Evolutionary conservation across 92 coral and sea anemone species (phyloP).

Genomic region (Heliopora coerulea): DNA sequence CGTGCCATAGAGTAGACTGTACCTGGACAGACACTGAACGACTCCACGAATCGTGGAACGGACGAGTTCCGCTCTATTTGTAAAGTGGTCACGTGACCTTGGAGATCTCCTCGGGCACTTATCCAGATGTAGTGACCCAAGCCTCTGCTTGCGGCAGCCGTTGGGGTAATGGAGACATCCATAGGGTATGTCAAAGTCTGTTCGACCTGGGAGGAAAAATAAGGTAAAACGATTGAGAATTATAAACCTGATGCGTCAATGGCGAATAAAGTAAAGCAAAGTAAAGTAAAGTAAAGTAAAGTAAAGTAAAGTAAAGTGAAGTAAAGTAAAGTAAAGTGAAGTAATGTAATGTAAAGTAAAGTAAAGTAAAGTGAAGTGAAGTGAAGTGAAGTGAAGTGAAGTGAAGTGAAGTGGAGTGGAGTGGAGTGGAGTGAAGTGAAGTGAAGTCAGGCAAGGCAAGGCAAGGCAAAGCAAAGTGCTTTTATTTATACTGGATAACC

Average conservation of each 20-base stretch:
- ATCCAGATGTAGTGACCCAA: slow-evolving; percentile 42
- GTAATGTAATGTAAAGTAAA: too few species aligned
- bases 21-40: slow-evolving; percentile 87
- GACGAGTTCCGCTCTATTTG: slow-evolving; percentile 62
- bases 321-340: too few species aligned
- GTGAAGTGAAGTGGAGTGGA: neutral
- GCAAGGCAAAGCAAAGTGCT: too few species aligned
- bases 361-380: neutral
- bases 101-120: slow-evolving; percentile 80
- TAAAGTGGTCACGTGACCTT: slow-evolving; percentile 79
- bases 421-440: neutral
- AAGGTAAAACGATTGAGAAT: neutral
- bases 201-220: slow-evolving; percentile 60
- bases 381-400: neutral
- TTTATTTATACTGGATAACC: too few species aligned
- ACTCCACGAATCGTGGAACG: slow-evolving; percentile 86
- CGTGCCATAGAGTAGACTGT: slow-evolving; percentile 78
- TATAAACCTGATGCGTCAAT: neutral
- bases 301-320: too few species aligned
- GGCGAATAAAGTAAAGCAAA: neutral
- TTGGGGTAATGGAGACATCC: neutral
- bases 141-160: slow-evolving; percentile 4
- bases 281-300: neutral
- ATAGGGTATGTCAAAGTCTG: slow-evolving; percentile 79
- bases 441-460: neutral